Base-by-base conservation (phyloP, 35 echinoderm and acorn worm genomes). In the Diadema setosum region DNA sequence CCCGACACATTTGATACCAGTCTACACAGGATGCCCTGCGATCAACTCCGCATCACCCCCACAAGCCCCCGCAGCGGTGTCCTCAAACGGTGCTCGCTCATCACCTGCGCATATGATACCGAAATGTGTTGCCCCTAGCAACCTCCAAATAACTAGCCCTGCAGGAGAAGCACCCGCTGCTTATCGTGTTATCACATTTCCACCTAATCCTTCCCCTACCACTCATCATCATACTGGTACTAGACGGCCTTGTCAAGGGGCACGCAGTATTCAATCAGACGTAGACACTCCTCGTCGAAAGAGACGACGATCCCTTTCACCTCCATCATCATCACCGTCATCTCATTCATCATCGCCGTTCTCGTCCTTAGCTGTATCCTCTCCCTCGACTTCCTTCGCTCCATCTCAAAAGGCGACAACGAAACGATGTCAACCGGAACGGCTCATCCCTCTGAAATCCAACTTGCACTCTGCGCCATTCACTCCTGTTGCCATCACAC, bases 1-100 rank as follows among this genome's bases (percentile, higher is more conserved):
- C 24, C 93, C 93, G 30, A 95, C 93, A 1, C 93, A 95, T 75
- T 42, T 95, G 20, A 95, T 95, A 33, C 93, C 93, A 3, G 74
- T 95, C 31, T 95, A 95, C 59, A 81, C 87, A n/a, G 43, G 34
- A 82, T 23, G 59, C 55, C 50, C 88, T 33, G 40, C 29, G 18
- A 31, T 24, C 8, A 41, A 45, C 49, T 41, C 56, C 11, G 16
- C 75, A 2, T 29, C 75, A 17, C 31, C 74, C 1, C 17, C 3
- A 0, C 74, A 60, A 17, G 35, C 57, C 27, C 46, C 88, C 26
- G 35, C 58, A 8, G 58, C 56, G 0, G n/a, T 78, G 24, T 48
- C 69, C 12, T 39, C 37, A 18, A 3, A 39, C 87, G 34, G 5
- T 25, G 12, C 58, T 73, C 20, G 45, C 82, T 35, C 27, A 16